Percentiles rank a stretch among this genome's conserved stretches.
Evolutionary conservation across 92 coral and sea anemone species (phyloP).

Genomic region (Phenganax stokvisi): DNA sequence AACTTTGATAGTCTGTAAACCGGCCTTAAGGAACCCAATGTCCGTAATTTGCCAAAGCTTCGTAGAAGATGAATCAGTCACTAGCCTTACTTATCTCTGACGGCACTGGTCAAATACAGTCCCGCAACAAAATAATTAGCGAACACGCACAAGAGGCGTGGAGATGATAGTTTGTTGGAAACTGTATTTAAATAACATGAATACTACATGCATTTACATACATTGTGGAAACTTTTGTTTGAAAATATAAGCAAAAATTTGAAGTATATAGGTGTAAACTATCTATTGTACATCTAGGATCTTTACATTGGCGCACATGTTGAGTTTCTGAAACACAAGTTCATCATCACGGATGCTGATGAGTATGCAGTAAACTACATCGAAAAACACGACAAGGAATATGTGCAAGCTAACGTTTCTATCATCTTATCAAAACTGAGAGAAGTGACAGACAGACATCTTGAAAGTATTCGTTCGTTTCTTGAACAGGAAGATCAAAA

Average conservation of each 20-base stretch:
- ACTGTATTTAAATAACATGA: too few species aligned
- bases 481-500: slow-evolving; percentile 55
- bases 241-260: background rate
- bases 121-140: too few species aligned
- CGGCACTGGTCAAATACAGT: background rate
- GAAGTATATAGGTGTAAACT: background rate
- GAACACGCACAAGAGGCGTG: too few species aligned
- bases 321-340: slow-evolving; percentile 72
- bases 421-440: slow-evolving; percentile 79
- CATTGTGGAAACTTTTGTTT: too few species aligned
- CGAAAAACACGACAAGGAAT: slow-evolving; percentile 78
- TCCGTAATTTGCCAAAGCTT: too few species aligned
- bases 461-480: slow-evolving; percentile 66
- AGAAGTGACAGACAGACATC: slow-evolving; percentile 64
- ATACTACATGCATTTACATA: too few species aligned
- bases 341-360: slow-evolving; percentile 87
- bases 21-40: too few species aligned
- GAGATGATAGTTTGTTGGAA: too few species aligned
- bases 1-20: too few species aligned
- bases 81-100: too few species aligned
- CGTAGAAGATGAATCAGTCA: too few species aligned
- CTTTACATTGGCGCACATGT: slow-evolving; percentile 85
- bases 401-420: slow-evolving; percentile 76
- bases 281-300: slow-evolving; percentile 49
- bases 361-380: slow-evolving; percentile 93